phyloP scores from a whole-genome alignment of 1,140 invertebrate genomes.

The Conus ventricosus region DNA sequence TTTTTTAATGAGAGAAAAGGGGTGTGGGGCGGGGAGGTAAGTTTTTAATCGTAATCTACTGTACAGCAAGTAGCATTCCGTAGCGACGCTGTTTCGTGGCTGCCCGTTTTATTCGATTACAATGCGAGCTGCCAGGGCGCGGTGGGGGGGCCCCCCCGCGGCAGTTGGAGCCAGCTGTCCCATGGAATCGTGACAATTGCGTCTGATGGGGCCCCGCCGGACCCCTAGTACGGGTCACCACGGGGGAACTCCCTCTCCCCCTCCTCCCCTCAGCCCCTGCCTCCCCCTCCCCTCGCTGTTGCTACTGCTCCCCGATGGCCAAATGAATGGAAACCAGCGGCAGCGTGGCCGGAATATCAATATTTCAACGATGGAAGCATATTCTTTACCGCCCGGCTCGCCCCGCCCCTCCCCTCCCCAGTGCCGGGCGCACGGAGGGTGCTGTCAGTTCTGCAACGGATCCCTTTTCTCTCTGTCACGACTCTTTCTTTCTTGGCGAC shows the following conservation, averaged over 20 bases:
- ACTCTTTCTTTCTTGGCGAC: background rate
- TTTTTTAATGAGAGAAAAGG: conserved; percentile 1
- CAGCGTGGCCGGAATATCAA: background rate
- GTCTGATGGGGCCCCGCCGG: conserved; percentile 9
- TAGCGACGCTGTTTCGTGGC: background rate
- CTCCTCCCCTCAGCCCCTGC: no score
- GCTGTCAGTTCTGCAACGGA: background rate
- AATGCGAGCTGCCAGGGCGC: conserved; percentile 7
- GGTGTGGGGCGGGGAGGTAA: background rate
- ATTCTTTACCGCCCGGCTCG: background rate
- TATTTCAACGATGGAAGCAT: conserved; percentile 8
- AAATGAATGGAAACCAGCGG: background rate
- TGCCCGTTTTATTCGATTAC: conserved; percentile 12
- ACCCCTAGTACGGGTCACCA: background rate
- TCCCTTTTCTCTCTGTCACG: background rate
- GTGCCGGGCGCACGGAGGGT: no score
- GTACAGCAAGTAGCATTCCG: background rate
- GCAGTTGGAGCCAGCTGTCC: conserved; percentile 18
- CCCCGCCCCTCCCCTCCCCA: background rate
- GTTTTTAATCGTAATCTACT: background rate
- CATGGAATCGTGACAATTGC: conserved; percentile 21
- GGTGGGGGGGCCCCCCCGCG: background rate
- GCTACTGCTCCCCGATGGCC: background rate
- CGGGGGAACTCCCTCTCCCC: background rate
- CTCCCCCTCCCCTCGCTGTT: no score